Conservation (phyloP, 64 coral and sea anemone species). For the Platygyra sinensis region DNA sequence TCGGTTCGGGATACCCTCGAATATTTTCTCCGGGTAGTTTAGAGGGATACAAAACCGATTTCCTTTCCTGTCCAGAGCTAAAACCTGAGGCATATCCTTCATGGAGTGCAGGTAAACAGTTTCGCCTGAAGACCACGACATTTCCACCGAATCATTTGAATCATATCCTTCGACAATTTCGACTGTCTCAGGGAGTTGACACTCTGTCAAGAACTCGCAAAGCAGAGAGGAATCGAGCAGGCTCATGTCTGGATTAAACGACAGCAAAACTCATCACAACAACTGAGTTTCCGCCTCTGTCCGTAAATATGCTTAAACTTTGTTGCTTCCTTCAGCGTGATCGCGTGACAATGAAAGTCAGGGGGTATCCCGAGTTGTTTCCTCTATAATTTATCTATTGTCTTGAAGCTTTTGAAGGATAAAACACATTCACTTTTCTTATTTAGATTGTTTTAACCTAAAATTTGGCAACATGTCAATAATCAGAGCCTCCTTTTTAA, state of each 20-base stretch:
- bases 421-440: neutral
- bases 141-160: neutral
- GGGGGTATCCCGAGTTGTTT: neutral
- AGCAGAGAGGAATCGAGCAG: neutral
- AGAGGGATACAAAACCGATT: neutral
- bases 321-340: neutral
- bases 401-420: neutral
- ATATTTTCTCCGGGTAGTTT: slow-evolving; percentile 4
- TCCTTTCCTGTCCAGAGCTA: slow-evolving; percentile 2
- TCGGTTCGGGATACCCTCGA: slow-evolving; percentile 14
- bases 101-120: slow-evolving; percentile 6
- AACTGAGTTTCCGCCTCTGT: neutral
- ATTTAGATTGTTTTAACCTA: neutral
- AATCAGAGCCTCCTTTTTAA: neutral
- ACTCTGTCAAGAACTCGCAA: neutral
- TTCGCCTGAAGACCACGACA: slow-evolving; percentile 15
- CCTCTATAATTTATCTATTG: neutral
- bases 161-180: slow-evolving; percentile 28
- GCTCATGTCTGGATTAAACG: neutral
- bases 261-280: neutral
- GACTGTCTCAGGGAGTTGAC: neutral
- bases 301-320: neutral
- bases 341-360: neutral
- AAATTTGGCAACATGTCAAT: neutral
- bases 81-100: neutral